Conservation (phyloP, 2,113 vertebrate species). For the Ophiodon elongatus region DNA sequence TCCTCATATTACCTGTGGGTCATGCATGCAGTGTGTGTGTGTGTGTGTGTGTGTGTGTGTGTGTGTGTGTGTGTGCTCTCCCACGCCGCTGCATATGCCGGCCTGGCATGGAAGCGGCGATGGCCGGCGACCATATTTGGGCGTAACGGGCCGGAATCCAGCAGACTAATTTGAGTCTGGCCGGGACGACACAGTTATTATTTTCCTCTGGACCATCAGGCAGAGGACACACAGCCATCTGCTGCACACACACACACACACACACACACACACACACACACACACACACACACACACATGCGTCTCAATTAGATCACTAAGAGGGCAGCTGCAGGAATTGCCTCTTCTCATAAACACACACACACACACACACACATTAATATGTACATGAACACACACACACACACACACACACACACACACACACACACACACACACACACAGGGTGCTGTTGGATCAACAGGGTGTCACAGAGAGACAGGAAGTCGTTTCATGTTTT, state of each 20-base stretch:
- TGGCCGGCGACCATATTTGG: slow-evolving; percentile 82
- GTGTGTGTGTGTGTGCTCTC: slow-evolving; percentile 21
- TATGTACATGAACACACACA: slow-evolving; percentile 27
- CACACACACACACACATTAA: slow-evolving; percentile 18
- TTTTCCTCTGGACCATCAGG: slow-evolving; percentile 97
- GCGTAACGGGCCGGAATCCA: slow-evolving; percentile 90
- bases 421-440: slow-evolving; percentile 17
- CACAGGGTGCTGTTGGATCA: slow-evolving; percentile 24
- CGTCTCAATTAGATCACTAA: slow-evolving; percentile 98
- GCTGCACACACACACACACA: slow-evolving; percentile 86
- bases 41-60: slow-evolving; percentile 47
- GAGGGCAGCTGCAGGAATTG: slow-evolving; percentile 87
- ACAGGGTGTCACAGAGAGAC: slow-evolving; percentile 32
- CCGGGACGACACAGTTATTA: slow-evolving; percentile 98
- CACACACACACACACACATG: slow-evolving; percentile 86
- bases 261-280: slow-evolving; percentile 32
- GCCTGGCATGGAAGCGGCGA: slow-evolving; percentile 90
- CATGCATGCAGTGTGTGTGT: slow-evolving; percentile 13
- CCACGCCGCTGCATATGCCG: slow-evolving; percentile 90
- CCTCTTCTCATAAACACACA: slow-evolving; percentile 47
- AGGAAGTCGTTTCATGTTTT: not conserved
- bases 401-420: slow-evolving; percentile 17
- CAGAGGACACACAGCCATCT: slow-evolving; percentile 98
- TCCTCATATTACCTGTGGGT: slow-evolving; percentile 5
- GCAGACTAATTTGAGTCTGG: slow-evolving; percentile 99